Percentiles rank a stretch among this genome's conserved stretches.
phyloP scores from a whole-genome alignment of 2,113 vertebrate genomes.

The Pholis gunnellus region DNA sequence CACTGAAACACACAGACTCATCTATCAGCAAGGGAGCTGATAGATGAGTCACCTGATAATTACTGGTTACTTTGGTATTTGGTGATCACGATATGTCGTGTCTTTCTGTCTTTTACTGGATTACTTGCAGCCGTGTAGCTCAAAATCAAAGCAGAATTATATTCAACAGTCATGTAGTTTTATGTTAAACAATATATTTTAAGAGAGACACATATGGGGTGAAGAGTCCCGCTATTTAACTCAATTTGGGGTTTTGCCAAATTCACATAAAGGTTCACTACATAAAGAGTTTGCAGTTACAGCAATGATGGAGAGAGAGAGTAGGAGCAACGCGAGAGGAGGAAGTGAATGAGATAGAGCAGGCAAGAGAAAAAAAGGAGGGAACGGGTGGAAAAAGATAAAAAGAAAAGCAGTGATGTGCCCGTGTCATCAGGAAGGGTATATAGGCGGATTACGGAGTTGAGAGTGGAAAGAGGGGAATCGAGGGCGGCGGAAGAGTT shows the following conservation, averaged over 20 bases:
- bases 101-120: no score
- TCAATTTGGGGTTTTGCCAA: constrained; percentile 23
- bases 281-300: constrained; percentile 37
- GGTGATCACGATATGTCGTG: neutral
- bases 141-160: neutral
- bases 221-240: constrained; percentile 13
- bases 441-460: constrained; percentile 65
- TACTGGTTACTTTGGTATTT: neutral
- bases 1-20: neutral
- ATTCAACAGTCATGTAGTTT: neutral
- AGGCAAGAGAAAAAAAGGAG: constrained; percentile 9
- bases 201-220: neutral
- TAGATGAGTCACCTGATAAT: neutral
- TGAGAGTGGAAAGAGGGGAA: constrained; percentile 34
- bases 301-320: constrained; percentile 18
- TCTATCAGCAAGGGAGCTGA: neutral
- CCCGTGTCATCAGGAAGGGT: constrained; percentile 50
- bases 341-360: neutral
- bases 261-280: constrained; percentile 15
- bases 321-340: neutral
- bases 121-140: neutral
- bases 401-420: constrained; percentile 28
- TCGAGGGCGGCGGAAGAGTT: constrained; percentile 21
- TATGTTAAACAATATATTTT: neutral
- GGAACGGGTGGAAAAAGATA: constrained; percentile 20